A percentile compares a stretch with the other conserved stretches of the same genome.
Conservation (phyloP, 1,140 invertebrate species). For the Danaus plexippus region DNA sequence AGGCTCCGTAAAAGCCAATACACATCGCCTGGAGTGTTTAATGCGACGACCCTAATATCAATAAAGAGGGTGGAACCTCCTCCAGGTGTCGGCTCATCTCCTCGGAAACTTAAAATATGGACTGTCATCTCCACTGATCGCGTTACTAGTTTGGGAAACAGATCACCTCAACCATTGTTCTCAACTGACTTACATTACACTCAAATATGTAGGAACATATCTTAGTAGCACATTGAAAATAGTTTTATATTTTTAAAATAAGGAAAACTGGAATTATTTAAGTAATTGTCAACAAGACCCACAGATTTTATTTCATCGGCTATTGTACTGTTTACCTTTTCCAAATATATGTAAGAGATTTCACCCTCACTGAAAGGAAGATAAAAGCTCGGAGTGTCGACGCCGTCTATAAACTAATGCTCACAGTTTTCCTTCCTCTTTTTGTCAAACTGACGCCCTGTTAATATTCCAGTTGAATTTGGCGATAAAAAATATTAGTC, state of each 20-base stretch:
- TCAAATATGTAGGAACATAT: not conserved
- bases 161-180: no score
- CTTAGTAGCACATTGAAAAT: constrained; percentile 1
- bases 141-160: constrained; percentile 51
- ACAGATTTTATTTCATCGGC: constrained; percentile 2
- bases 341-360: constrained; percentile 65
- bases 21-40: constrained; percentile 57
- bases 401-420: constrained; percentile 61
- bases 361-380: constrained; percentile 58
- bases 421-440: constrained; percentile 41
- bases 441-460: constrained; percentile 10
- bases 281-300: not conserved
- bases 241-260: constrained; percentile 5
- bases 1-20: constrained; percentile 53
- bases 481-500: not conserved
- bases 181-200: no score
- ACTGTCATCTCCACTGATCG: constrained; percentile 56
- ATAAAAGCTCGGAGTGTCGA: constrained; percentile 68
- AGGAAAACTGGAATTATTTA: constrained; percentile 1
- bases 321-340: constrained; percentile 60
- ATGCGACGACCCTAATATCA: constrained; percentile 64
- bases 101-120: constrained; percentile 64
- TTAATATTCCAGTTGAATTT: constrained; percentile 19
- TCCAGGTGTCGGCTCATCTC: constrained; percentile 49
- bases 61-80: constrained; percentile 54